Base-by-base conservation (phyloP, 2,888 invertebrate genomes). In the Pristionchus arcanus region DNA sequence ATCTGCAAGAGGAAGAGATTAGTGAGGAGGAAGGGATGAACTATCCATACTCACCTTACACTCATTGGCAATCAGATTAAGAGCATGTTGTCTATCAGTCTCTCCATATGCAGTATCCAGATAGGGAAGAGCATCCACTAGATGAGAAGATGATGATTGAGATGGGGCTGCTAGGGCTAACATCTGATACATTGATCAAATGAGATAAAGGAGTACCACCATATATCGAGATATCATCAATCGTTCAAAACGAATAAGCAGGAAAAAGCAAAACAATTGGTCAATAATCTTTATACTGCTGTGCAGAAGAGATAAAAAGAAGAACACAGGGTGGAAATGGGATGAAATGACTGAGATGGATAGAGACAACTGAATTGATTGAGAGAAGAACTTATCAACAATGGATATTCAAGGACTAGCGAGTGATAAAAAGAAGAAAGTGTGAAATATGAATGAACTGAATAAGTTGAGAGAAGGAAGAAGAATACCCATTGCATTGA, bases 1-100 rank as follows among this genome's bases (percentile, higher is more conserved):
- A 92, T 91, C 91, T 92, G 11, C 19, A 86, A 19, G 15, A 37
- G 3, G 21, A 25, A 31, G 19, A 15, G 21, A 85, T 31, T 2
- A 42, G 42, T 7, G 15, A n/a, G 16, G 28, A 7, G 31, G 59
- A 2, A n/a, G 53, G n/a, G 3, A 21, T 15, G 53, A 28, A 28
- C 63, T 63, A 16, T 28, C 19, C 59, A 19, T 21, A 31, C 74
- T 9, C 91, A 98, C 96, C 90, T 98, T 96, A 90, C 98, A 99
- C 96, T 99, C 99, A 95, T 99, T 99, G 95, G 99, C 99, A 0
- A 99, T 98, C 97, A 99, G 97, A 16, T 98, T 97, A 94, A 98
- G 96, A 0, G 98, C 98, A 97, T 92, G 90, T 90, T 94, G 93
- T 19, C 94, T 91, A 81, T 93, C 93, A 28, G 90, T 53, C 71